Base-by-base conservation (phyloP, 2,797 vertebrate species). In the Phataginus tetradactyla region DNA sequence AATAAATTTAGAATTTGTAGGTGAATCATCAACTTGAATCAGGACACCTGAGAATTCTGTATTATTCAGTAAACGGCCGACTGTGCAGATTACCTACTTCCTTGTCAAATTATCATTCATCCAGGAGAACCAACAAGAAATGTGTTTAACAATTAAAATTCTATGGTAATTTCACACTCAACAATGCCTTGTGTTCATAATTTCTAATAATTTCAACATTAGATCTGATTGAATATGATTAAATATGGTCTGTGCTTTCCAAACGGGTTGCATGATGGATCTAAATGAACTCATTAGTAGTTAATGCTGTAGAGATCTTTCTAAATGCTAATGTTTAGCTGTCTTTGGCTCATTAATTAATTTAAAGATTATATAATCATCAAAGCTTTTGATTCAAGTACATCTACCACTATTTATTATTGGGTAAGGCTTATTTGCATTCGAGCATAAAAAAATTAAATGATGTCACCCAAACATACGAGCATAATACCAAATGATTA, bases 261-360 rank as follows among this genome's bases (percentile, higher is more conserved):
- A 98, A 98, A 98, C 2, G 86, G 77, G 94, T 96, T 98, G 97
- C 96, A 90, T 78, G 97, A 98, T 98, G 98, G 98, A 98, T 98
- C 98, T 98, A 98, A 98, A 99, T 98, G 98, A 98, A 98, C 98
- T 99, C 98, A 99, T 99, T 99, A 99, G 98, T 69, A 95, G 95
- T 97, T 98, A 98, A 99, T 98, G 98, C 98, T 97, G 98, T 97
- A 98, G 98, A 98, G 98, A 97, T 51, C 98, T 98, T 98, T 98
- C 98, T 98, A 99, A 98, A 98, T 98, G 98, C 98, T 98, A 99
- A 98, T 98, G 98, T 98, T 99, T 98, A 98, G 98, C 98, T 98
- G 98, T 98, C 98, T 98, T 98, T 98, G 98, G 98, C 98, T 98
- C 92, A 80, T 98, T 99, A 99, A 99, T 99, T 99, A 98, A 98